These are phyloP conservation scores for Todus mexicanus DNA, from an alignment of 2,797 vertebrate genomes.

Conservation along the genomic window DNA sequence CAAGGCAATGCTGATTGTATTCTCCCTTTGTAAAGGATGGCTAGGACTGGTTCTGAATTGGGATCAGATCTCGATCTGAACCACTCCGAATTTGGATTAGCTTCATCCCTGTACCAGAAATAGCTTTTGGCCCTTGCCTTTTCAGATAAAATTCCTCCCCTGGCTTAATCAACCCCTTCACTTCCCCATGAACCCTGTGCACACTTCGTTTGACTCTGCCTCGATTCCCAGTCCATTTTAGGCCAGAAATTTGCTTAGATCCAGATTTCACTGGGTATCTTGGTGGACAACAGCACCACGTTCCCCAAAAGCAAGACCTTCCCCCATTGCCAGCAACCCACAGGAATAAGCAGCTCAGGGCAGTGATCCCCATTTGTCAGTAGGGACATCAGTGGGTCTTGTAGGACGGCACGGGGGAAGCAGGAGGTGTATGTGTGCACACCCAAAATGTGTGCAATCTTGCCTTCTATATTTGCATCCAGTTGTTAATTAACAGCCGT, in stretches of 20 bases:
- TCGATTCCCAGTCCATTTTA: neutral
- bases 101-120: neutral
- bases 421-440: neutral
- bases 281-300: fast-evolving
- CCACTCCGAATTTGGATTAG: neutral
- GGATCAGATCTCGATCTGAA: neutral
- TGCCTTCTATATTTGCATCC: constrained; percentile 53
- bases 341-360: neutral
- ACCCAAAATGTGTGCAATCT: neutral
- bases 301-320: neutral
- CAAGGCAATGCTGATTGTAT: neutral
- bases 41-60: neutral
- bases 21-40: neutral
- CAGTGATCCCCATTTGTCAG: neutral
- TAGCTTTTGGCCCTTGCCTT: neutral
- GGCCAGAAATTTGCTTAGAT: neutral
- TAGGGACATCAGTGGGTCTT: neutral
- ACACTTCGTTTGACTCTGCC: neutral
- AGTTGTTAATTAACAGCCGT: constrained; percentile 65
- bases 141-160: neutral
- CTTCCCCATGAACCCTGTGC: neutral
- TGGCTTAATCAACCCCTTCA: neutral
- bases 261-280: neutral
- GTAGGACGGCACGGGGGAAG: fast-evolving
- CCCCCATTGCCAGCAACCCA: neutral